phyloP scores from a whole-genome alignment of 2,888 invertebrate species.

The Augochlorella aurata region DNA sequence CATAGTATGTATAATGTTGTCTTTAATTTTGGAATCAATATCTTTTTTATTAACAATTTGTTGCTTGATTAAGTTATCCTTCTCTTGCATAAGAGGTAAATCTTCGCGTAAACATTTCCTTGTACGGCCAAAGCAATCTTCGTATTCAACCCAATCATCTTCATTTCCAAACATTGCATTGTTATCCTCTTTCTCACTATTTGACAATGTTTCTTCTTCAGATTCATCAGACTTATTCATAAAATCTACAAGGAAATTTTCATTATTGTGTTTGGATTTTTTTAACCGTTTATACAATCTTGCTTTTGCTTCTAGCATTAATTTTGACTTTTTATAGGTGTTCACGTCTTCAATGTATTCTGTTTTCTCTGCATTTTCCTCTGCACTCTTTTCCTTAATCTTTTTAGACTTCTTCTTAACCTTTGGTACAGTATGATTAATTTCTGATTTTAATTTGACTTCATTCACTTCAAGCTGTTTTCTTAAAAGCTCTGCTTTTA shows the following conservation, averaged over 20 bases:
- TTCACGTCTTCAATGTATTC: constrained; percentile 74
- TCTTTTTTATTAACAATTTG: constrained; percentile 64
- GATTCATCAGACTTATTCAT: constrained; percentile 72
- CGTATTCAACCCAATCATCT: constrained; percentile 91
- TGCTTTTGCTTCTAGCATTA: constrained; percentile 79
- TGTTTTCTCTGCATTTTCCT: constrained; percentile 59
- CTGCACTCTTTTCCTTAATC: constrained; percentile 76
- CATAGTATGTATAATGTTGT: constrained; percentile 29
- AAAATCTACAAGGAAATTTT: constrained; percentile 78
- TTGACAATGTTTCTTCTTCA: constrained; percentile 67
- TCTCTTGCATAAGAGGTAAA: constrained; percentile 86
- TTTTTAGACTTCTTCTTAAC: constrained; percentile 74
- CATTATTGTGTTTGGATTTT: constrained; percentile 71
- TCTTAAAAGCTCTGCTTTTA: constrained; percentile 94
- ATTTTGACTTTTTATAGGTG: constrained; percentile 79
- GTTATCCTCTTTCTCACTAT: constrained; percentile 65
- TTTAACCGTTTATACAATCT: constrained; percentile 76
- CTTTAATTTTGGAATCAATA: constrained; percentile 13
- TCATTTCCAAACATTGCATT: constrained; percentile 72
- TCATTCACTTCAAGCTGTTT: constrained; percentile 92
- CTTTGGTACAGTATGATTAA: constrained; percentile 51
- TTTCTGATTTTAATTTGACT: constrained; percentile 83
- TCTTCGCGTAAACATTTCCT: constrained; percentile 92
- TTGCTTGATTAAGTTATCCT: constrained; percentile 83
- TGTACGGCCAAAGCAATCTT: constrained; percentile 93